phyloP scores from a whole-genome alignment of 1,140 invertebrate genomes.

The Caligus rogercresseyi region DNA sequence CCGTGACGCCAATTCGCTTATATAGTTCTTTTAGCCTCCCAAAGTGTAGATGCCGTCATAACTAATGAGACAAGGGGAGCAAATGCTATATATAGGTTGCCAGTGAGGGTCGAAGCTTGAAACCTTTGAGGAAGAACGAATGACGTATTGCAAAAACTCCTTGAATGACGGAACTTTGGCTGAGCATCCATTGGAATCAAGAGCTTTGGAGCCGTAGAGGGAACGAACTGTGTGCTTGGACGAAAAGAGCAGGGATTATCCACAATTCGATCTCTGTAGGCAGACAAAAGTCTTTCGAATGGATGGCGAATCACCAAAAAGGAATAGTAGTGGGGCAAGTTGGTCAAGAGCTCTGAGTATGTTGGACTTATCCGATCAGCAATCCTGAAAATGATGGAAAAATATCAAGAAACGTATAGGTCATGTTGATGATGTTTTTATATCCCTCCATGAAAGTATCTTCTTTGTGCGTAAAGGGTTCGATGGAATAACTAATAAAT shows the following conservation, averaged over 20 bases:
- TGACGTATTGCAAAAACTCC: conserved; percentile 16
- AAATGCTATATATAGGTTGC: conserved; percentile 12
- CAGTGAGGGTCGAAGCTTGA: conserved; percentile 18
- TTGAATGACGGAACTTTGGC: conserved; percentile 12
- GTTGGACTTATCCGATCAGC: not conserved
- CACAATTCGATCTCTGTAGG: conserved; percentile 34
- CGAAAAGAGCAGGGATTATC: conserved; percentile 26
- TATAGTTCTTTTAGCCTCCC: conserved; percentile 5
- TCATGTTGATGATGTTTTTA: no score
- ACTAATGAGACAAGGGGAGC: conserved; percentile 14
- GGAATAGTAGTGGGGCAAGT: not conserved
- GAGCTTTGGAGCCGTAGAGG: conserved; percentile 6
- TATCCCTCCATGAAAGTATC: no score
- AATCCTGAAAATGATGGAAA: no score
- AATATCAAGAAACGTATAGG: no score
- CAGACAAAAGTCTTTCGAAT: conserved; percentile 35
- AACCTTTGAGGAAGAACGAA: not conserved
- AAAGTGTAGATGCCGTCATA: conserved; percentile 16
- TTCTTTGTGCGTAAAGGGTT: no score
- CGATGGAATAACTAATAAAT: no score
- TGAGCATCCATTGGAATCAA: not conserved
- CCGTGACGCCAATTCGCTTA: not conserved
- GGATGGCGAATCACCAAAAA: conserved; percentile 35
- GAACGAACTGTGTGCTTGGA: not conserved
- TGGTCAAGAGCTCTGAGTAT: not conserved